Evolutionary conservation across 2,888 invertebrate genomes (phyloP), one percentile per base, ranked within the genome.

Genomic region (Cataglyphis livida): DNA sequence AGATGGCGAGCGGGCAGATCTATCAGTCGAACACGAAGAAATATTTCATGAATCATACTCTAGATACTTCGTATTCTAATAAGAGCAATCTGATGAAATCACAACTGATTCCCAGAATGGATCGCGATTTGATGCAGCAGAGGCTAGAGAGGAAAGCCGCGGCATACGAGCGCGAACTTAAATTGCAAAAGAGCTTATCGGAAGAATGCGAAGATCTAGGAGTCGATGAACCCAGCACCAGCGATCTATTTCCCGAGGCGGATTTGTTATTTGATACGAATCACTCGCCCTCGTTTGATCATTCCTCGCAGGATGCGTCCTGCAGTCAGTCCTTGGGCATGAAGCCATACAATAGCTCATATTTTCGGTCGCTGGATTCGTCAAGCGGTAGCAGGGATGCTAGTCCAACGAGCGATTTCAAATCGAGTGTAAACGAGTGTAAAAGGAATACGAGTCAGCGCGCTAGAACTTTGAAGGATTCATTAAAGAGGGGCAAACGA

Each of bases 161-260:
- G 0, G 95, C 95, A 0, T 92, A 96, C 25, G 96, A 96, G 87
- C 94, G 96, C 62, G 96, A 96, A 87, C 90, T 96, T 59, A 95
- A 95, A 73, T 94, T 96, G 7, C 96, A 97, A 95, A 97, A 97
- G 93, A 97, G 97, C 15, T 94, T 97, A 18, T 97, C 97, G 0
- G 97, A 97, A 92, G 97, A 97, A 93, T 97, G 97, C 93, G 97
- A 97, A 91, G 97, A 97, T 92, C 95, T 97, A 15, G 97, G 97
- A 5, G 97, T 97, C 71, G 97, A 97, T 90, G 97, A 97, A 64
- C 97, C 97, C 0, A 97, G 97, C n/a, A 97, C 97, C 0, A 97
- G 97, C 84, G 97, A 97, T 91, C 94, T 97, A 86, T 97, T 97
- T 92, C 97, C 97, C 0, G 97, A 97, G 91, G 97, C 97, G 0